Evolutionary conservation across 2,113 vertebrate genomes (phyloP), one percentile per base, ranked within the genome.

Genomic region (Rana temporaria): DNA sequence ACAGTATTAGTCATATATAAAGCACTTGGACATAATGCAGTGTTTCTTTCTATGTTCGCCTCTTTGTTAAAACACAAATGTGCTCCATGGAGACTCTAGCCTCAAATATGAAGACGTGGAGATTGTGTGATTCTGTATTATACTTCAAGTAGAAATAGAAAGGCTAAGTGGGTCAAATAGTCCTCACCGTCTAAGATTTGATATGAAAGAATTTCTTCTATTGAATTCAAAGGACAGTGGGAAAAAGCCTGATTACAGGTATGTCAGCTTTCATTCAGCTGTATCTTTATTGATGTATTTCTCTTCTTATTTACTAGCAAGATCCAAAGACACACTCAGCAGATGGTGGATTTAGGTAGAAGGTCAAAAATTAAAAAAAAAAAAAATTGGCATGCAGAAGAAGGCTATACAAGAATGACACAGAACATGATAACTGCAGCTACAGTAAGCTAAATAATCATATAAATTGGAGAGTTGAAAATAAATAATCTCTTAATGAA

Each of bases 191-290:
- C 71, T 74, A 38, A n/a, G 71, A 74, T 57, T 59, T 74, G 71
- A 74, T 74, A 74, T 74, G 52, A 74, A 74, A 38, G 55, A 59
- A 59, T 74, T 72, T 74, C 56, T 74, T 74, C 71, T 60, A 74
- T 74, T 74, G 71, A 74, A 74, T 74, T 30, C 71, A 60, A 19
- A 75, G 64, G 57, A 20, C 59, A 34, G 18, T 26, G 38, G 59
- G 59, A 48, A 26, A 52, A n/a, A 76, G 56, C 26, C 8, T 56
- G 52, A 74, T 74, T 74, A 60, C 71, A 74, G 71, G 56, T 60
- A 60, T 74, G 71, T 74, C 71, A 74, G 20, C 71, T 57, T 74
- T 55, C 30, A 74, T 59, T 30, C 30, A 74, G 71, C 71, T 74
- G 55, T 59, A 60, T 74, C 55, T 59, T 15, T 32, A n/a, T 4